A percentile compares a stretch with the other conserved stretches of the same genome.
These are phyloP conservation scores for Pholis gunnellus DNA, from an alignment of 2,113 vertebrate species.

Conservation along the genomic window DNA sequence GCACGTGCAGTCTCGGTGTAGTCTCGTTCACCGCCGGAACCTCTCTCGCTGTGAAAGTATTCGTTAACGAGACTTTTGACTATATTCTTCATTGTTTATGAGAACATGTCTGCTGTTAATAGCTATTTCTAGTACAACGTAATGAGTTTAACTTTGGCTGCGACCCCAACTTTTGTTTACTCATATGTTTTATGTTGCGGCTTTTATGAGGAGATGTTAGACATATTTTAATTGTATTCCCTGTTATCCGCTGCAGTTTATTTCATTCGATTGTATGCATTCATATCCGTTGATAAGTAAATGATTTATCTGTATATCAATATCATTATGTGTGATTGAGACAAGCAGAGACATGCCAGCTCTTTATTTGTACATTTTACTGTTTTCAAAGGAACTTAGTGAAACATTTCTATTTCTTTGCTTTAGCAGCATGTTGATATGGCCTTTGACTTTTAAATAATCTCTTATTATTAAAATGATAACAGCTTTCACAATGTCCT, in stretches of 20 bases:
- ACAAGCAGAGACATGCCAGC: background rate
- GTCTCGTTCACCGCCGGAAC: slow-evolving; percentile 21
- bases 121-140: slow-evolving; percentile 21
- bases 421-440: slow-evolving; percentile 12
- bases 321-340: background rate
- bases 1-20: background rate
- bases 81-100: slow-evolving; percentile 48
- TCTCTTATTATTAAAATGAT: background rate
- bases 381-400: background rate
- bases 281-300: background rate
- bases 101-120: slow-evolving; percentile 38
- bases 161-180: background rate
- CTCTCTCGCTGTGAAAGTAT: slow-evolving; percentile 67
- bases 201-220: slow-evolving; percentile 5
- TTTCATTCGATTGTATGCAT: slow-evolving; percentile 6
- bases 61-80: slow-evolving; percentile 60
- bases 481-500: background rate
- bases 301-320: background rate
- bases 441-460: slow-evolving; percentile 19
- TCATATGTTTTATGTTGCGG: background rate
- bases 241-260: slow-evolving; percentile 14
- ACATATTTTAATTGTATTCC: background rate
- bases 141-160: slow-evolving; percentile 35
- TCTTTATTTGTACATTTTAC: background rate
- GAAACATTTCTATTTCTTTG: slow-evolving; percentile 1